Evolutionary conservation across 1,140 invertebrate genomes (phyloP), one percentile per base, ranked within the genome.

Genomic region (Acyrthosiphon pisum): DNA sequence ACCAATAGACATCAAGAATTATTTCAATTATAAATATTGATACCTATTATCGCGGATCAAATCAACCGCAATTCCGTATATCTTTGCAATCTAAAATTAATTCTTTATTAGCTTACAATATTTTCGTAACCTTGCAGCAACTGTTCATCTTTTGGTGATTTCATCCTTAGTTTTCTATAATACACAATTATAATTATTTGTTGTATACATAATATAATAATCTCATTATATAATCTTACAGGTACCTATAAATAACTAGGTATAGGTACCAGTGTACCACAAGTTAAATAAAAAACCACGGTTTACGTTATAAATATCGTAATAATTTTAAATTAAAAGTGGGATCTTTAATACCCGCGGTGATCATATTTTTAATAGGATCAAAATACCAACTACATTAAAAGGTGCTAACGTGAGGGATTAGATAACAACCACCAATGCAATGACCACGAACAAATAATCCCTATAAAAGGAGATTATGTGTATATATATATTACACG

Each of bases 391-490:
- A 68, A 68, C 23, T n/a, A 90, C 30, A 90, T 90, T 90, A 90
- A 90, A 90, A 60, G 37, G 35, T 48, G 26, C 26, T 90, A 90
- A 90, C 53, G 37, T 11, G 30, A 90, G 37, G 60, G 37, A 90
- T 90, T 90, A 68, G 37, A 68, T 90, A 90, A 60, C 87, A 48
- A 53, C 48, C 48, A 41, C 48, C n/a, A 37, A 37, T 50, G 37
- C 48, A 14, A 90, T 89, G 48, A 41, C 48, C 89, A 44, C 56
- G 11, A 46, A 44, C 89, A 68, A 90, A 90, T 90, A 90, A 90
- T 90, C 89, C 56, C 14, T 68, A 68, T 44, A 90, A 90, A 90
- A 68, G 56, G 56, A 68, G 89, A 90, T 90, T 90, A 44, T 68
- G 44, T 44, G 26, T 22, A 60, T 37, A 60, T 60, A 87, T 76